Evolutionary conservation across 1,140 invertebrate genomes (phyloP), one percentile per base, ranked within the genome.

Genomic region (Hylaeus volcanicus): DNA sequence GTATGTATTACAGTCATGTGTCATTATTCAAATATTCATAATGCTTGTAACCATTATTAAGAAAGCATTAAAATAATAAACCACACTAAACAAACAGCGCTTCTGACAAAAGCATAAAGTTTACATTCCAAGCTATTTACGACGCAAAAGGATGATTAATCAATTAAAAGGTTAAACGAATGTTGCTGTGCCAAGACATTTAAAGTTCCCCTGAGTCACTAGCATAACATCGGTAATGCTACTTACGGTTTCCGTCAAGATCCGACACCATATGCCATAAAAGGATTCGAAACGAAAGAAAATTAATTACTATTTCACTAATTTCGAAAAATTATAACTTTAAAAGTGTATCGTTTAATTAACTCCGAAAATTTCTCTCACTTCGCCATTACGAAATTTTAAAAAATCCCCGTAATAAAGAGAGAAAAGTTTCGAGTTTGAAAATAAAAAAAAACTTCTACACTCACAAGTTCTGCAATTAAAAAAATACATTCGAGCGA

Each of bases 101-200:
- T 43, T 15, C 39, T 5, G 8, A 64, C 37, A 15, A 2, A 43
- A 72, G 39, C 63, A 43, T 48, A 45, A 64, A 43, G 48, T 78
- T 72, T 48, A 63, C n/a, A 48, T 43, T 63, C 48, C n/a, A 53
- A 9, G 45, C 39, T 53, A 45, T 78, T 72, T 63, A 63, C 8
- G 48, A 8, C 48, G n/a, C 72, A 78, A 63, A 6, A 64, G 58
- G 26, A 63, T 55, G 69, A 78, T 78, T 72, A 78, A 53, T 45
- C 76, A 72, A 72, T 78, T 45, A 78, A 78, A 78, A 78, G 76
- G 76, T 78, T 78, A 78, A 78, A 53, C 39, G 76, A 78, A 45
- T 71, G 48, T 63, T 72, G 58, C 39, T 56, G 55, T 48, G 14
- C 9, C 9, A 37, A 58, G 58, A 75, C 9, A 45, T 26, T 71